phyloP scores from a whole-genome alignment of 2,797 vertebrate species.

The Staurois parvus region DNA sequence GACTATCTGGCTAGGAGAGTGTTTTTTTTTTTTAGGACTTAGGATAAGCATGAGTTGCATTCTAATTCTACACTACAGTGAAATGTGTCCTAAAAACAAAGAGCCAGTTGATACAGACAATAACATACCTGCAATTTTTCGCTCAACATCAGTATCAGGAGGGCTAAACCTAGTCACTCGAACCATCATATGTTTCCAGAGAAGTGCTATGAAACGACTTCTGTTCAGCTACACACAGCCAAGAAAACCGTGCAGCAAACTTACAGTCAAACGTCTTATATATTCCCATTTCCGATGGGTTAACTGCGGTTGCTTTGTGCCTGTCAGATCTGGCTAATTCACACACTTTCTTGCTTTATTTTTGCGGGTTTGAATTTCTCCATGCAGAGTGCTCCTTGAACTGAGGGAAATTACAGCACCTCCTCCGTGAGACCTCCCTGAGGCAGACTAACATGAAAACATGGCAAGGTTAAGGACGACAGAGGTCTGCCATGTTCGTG shows the following conservation, averaged over 20 bases:
- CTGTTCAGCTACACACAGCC: neutral
- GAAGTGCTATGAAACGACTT: neutral
- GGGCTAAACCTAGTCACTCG: slow-evolving; percentile 66
- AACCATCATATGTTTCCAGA: slow-evolving; percentile 53
- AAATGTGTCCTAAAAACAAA: neutral
- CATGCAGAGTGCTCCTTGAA: slow-evolving; percentile 67
- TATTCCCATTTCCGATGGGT: slow-evolving; percentile 58
- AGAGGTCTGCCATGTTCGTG: slow-evolving; percentile 10
- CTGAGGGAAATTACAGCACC: slow-evolving; percentile 62
- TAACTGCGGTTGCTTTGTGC: slow-evolving; percentile 60
- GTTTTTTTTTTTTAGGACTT: neutral
- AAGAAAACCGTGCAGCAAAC: neutral
- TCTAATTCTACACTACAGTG: neutral
- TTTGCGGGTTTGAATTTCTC: slow-evolving; percentile 58
- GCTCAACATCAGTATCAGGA: slow-evolving; percentile 64
- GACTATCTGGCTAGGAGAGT: too few relatives aligned
- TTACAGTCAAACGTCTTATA: slow-evolving; percentile 8
- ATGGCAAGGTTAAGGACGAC: slow-evolving; percentile 46
- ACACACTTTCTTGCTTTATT: slow-evolving; percentile 56
- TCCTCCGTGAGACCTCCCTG: slow-evolving; percentile 62
- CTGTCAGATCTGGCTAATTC: slow-evolving; percentile 67
- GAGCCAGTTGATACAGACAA: slow-evolving; percentile 54
- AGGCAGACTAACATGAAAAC: slow-evolving; percentile 62
- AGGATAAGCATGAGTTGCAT: neutral
- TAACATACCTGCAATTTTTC: slow-evolving; percentile 67